Evolutionary conservation across 2,888 invertebrate genomes (phyloP), one percentile per base, ranked within the genome.

Genomic region (Macrophya alboannulata): DNA sequence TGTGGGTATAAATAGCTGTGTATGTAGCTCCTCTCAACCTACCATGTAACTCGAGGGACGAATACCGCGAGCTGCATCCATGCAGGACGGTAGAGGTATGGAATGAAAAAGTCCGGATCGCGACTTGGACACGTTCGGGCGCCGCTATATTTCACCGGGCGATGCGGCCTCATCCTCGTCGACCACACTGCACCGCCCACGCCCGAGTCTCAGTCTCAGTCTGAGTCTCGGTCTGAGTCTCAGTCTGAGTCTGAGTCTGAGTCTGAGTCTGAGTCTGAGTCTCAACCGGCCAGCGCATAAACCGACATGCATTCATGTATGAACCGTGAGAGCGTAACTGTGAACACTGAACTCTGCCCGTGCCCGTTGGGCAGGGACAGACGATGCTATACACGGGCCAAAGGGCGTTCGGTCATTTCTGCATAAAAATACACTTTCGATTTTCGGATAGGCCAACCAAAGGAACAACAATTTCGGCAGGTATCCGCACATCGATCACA

Each of bases 291-390:
- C 86, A 76, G 86, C 87, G 86, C 87, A 86, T 84, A 51, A 83
- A 76, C 84, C 62, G 88, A 88, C 89, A 90, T 90, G 90, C 91
- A 89, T 90, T 90, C 90, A 89, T 90, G 90, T 89, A 89, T 89
- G 90, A 91, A 91, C 91, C 93, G 92, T 92, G 92, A 93, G 93
- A 93, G 92, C 91, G 90, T 91, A 92, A 92, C 92, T 92, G 92
- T 92, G 91, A 92, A 92, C 90, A 83, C 83, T 68, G 83, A 83
- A 83, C 83, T 65, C 88, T 90, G 88, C 90, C 90, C 90, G 91
- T 89, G 90, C 89, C 88, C 87, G 88, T 87, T 84, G 86, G 74
- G 85, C 65, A 65, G 68, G 8, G 65, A 68, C 86, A 71, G 84
- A 72, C 81, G 1, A 84, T 65, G 81, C 59, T 65, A n/a, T n/a